Evolutionary conservation across 2,113 vertebrate species (phyloP).

Genomic region (Pomatorhinus ruficollis): DNA sequence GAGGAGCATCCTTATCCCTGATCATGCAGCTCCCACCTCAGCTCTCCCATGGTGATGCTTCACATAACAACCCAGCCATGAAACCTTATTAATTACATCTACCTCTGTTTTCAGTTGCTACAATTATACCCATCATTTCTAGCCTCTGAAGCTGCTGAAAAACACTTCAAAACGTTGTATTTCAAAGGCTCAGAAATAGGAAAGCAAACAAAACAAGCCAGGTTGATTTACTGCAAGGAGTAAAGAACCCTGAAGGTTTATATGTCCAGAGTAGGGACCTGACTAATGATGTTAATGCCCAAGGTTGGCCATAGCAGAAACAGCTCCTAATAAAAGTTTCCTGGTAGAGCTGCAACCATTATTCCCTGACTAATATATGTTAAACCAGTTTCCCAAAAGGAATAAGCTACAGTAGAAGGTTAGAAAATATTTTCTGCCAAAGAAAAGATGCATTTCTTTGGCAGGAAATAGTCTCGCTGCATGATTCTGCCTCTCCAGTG

Average conservation of each 20-base stretch:
- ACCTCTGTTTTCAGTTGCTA: neutral
- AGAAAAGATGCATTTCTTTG: neutral
- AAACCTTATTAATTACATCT: neutral
- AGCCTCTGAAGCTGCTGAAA: neutral
- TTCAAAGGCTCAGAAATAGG: neutral
- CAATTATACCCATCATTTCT: neutral
- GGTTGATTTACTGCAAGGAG: neutral
- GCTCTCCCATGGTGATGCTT: neutral
- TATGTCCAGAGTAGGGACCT: neutral
- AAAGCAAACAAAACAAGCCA: slow-evolving; percentile 25
- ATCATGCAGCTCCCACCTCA: fast-evolving
- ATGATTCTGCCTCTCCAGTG: fast-evolving
- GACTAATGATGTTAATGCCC: slow-evolving; percentile 25
- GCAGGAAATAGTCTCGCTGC: neutral
- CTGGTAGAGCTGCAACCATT: slow-evolving; percentile 2
- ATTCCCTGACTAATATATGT: slow-evolving; percentile 15
- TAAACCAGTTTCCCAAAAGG: neutral
- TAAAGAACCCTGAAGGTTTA: slow-evolving; percentile 1
- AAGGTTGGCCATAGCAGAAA: neutral
- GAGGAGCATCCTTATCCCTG: fast-evolving
- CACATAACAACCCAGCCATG: neutral
- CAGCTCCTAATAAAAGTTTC: slow-evolving; percentile 17
- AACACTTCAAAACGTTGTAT: neutral
- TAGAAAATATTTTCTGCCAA: neutral
- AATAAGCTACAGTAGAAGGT: neutral